Percentiles rank a stretch among this genome's conserved stretches.
phyloP scores from a whole-genome alignment of 37 sponge, comb jelly and placozoan species.

The Amphimedon queenslandica region DNA sequence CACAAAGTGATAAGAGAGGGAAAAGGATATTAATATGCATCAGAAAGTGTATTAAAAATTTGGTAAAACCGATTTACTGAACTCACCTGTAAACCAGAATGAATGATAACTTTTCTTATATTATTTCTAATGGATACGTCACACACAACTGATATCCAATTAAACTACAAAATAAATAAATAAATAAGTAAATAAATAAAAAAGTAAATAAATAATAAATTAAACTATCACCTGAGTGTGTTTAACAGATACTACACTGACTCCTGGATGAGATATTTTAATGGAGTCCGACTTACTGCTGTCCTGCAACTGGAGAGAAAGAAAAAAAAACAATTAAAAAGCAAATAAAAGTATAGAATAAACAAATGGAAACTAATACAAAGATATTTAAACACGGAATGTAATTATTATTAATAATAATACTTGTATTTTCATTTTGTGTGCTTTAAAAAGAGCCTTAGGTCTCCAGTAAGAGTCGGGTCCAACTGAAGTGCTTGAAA shows the following conservation, averaged over 20 bases:
- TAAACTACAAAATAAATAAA: not conserved
- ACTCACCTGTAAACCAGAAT: not conserved
- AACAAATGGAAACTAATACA: no score
- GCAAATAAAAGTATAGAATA: no score
- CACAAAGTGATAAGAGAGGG: no score
- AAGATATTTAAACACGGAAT: no score
- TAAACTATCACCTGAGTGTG: not conserved
- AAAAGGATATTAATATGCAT: no score
- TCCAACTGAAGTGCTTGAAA: no score
- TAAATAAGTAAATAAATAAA: no score
- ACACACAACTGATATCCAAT: not conserved
- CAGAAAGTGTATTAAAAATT: no score
- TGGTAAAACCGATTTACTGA: not conserved
- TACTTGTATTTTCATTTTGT: not conserved
- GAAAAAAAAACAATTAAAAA: not conserved
- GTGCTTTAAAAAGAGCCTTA: not conserved
- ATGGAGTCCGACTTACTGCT: not conserved
- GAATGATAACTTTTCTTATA: not conserved
- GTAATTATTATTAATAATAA: not conserved
- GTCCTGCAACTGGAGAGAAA: not conserved
- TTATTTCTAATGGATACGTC: not conserved
- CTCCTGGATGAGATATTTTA: not conserved
- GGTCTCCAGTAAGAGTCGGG: conserved; percentile 1
- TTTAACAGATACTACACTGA: not conserved
- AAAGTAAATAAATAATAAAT: no score